These are phyloP conservation scores for Bovichtus diacanthus DNA, from an alignment of 2,797 vertebrate genomes.

Conservation along the genomic window DNA sequence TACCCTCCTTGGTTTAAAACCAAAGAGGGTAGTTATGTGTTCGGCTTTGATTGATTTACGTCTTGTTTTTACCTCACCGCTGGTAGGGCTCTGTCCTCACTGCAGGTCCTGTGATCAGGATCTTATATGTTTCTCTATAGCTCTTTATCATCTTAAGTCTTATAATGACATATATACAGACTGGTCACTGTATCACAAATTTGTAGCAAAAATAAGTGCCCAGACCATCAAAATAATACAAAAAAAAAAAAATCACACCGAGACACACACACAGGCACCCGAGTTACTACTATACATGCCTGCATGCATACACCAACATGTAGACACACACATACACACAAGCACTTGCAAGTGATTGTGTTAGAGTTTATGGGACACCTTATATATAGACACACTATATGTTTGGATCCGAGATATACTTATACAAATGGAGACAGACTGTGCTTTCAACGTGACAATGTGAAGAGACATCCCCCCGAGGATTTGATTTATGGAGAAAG, in stretches of 20 bases:
- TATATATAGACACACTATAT: constrained; percentile 69
- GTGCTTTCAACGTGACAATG: constrained; percentile 59
- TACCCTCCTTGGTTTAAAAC: constrained; percentile 10
- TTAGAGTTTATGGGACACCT: constrained; percentile 78
- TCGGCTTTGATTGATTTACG: constrained; percentile 46
- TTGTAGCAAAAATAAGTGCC: constrained; percentile 89
- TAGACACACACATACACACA: constrained; percentile 61
- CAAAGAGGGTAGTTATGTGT: constrained; percentile 27
- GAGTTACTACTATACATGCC: constrained; percentile 61
- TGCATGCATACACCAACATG: constrained; percentile 75
- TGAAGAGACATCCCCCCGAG: constrained; percentile 58
- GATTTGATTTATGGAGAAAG: constrained; percentile 66
- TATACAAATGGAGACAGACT: constrained; percentile 57
- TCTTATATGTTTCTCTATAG: constrained; percentile 72
- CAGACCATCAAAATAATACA: constrained; percentile 79
- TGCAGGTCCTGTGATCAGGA: constrained; percentile 65
- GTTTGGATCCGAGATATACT: constrained; percentile 69
- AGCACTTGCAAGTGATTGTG: constrained; percentile 69
- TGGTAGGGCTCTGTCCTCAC: constrained; percentile 70
- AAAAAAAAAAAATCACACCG: constrained; percentile 29
- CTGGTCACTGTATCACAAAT: constrained; percentile 88
- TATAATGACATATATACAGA: constrained; percentile 80
- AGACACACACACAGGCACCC: constrained; percentile 63
- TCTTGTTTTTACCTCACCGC: constrained; percentile 79
- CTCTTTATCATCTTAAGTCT: constrained; percentile 81